Percentiles rank a stretch among this genome's conserved stretches.
Evolutionary conservation across 2,888 invertebrate genomes (phyloP).

Genomic region (Argynnis bischoffii): DNA sequence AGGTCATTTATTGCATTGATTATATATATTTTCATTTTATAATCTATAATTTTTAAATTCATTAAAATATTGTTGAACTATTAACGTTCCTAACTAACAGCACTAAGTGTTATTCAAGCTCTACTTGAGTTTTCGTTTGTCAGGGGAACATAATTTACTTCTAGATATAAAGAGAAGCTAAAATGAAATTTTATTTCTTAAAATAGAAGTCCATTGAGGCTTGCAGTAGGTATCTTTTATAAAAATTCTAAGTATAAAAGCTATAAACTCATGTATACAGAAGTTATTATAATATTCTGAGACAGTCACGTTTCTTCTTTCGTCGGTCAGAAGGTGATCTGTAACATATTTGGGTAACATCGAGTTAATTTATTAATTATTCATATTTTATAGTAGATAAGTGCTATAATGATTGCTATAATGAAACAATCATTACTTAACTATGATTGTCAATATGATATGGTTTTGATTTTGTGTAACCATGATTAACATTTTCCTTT

Average conservation of each 20-base stretch:
- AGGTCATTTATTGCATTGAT: too few relatives aligned
- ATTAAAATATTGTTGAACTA: too few relatives aligned
- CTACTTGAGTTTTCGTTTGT: not conserved
- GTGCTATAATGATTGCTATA: not conserved
- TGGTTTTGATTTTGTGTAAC: slow-evolving; percentile 4
- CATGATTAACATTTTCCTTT: not conserved
- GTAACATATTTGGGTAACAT: slow-evolving; percentile 60
- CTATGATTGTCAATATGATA: slow-evolving; percentile 4
- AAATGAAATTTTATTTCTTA: not conserved
- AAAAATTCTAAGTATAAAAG: slow-evolving; percentile 1
- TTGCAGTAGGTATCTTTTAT: not conserved
- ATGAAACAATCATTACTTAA: not conserved
- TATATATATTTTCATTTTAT: too few relatives aligned
- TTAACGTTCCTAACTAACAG: too few relatives aligned
- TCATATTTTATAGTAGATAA: not conserved
- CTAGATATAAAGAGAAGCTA: not conserved
- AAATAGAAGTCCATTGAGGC: too few relatives aligned
- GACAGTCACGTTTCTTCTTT: slow-evolving; percentile 51
- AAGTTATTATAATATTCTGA: slow-evolving; percentile 11
- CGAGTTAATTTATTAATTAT: slow-evolving; percentile 30
- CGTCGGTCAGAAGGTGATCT: slow-evolving; percentile 63
- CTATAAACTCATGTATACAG: not conserved
- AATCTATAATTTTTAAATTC: too few relatives aligned
- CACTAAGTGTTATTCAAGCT: not conserved
- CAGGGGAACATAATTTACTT: slow-evolving; percentile 1